A percentile compares a stretch with the other conserved stretches of the same genome.
These are phyloP conservation scores for Cololabis saira DNA, from an alignment of 2,113 vertebrate species.

Conservation along the genomic window DNA sequence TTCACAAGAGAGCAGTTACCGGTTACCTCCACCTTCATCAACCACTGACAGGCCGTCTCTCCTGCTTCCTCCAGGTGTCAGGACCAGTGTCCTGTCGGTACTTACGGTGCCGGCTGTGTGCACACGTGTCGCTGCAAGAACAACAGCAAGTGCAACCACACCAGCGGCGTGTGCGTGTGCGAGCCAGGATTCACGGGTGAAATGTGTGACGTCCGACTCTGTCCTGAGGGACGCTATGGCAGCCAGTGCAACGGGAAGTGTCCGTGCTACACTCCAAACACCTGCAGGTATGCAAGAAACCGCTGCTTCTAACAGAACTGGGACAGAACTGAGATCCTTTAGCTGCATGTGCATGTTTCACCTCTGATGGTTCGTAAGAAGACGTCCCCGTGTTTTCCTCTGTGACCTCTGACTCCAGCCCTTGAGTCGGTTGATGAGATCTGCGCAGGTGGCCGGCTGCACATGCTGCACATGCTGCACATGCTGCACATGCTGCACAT, in stretches of 20 bases:
- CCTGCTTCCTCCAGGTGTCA: constrained; percentile 85
- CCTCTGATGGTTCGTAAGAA: too few relatives aligned
- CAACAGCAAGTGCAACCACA: constrained; percentile 89
- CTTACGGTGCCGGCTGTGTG: constrained; percentile 84
- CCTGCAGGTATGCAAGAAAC: constrained; percentile 82
- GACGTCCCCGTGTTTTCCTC: too few relatives aligned
- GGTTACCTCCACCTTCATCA: background rate
- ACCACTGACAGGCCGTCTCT: constrained; percentile 4
- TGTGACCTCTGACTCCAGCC: too few relatives aligned
- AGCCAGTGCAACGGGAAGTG: constrained; percentile 90
- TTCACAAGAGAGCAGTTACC: background rate
- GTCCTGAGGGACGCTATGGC: constrained; percentile 87
- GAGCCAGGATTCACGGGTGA: constrained; percentile 90
- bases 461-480: too few relatives aligned
- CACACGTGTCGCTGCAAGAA: constrained; percentile 89
- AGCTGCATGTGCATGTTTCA: too few relatives aligned
- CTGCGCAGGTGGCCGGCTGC: background rate
- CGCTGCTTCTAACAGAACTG: background rate
- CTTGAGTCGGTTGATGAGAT: too few relatives aligned
- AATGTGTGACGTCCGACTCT: constrained; percentile 88
- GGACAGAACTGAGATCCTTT: too few relatives aligned
- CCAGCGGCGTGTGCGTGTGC: constrained; percentile 90
- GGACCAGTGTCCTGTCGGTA: constrained; percentile 91
- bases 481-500: too few relatives aligned
- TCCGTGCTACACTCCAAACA: constrained; percentile 87